phyloP scores from a whole-genome alignment of 2,113 vertebrate genomes.

The Mionectes macconnelli region DNA sequence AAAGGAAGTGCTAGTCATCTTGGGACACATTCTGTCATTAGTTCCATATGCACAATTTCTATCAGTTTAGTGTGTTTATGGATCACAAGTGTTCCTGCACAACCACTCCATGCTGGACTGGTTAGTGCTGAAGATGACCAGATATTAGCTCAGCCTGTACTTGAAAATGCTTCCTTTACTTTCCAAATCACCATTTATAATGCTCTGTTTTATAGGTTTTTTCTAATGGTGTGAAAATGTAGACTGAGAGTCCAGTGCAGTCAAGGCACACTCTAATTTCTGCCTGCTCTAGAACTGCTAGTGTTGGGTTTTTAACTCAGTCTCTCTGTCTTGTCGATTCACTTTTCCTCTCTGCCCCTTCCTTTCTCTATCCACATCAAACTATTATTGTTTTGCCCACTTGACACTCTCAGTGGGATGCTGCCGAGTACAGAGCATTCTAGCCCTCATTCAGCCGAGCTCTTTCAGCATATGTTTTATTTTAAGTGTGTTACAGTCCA shows the following conservation, averaged over 20 bases:
- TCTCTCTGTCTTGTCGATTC: background rate
- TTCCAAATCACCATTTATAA: background rate
- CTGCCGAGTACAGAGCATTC: background rate
- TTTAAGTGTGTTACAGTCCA: constrained; percentile 32
- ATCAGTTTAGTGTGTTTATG: background rate
- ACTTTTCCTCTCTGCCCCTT: background rate
- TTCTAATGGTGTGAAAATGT: background rate
- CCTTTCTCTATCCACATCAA: constrained; percentile 41
- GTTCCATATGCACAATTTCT: background rate
- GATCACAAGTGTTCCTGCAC: background rate
- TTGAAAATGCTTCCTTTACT: background rate
- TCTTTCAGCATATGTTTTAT: constrained; percentile 41
- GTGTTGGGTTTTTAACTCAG: background rate
- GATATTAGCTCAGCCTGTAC: background rate
- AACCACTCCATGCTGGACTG: background rate
- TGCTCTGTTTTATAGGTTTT: background rate
- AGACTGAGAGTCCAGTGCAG: background rate
- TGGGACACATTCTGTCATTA: background rate
- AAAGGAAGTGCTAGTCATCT: background rate
- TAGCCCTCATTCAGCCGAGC: constrained; percentile 17
- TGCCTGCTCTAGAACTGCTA: background rate
- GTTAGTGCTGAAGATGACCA: background rate
- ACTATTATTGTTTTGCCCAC: constrained; percentile 56
- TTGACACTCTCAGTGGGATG: constrained; percentile 49
- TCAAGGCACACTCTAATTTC: background rate